Conservation (phyloP, 2,797 vertebrate species). For the Hyperoplus immaculatus region DNA sequence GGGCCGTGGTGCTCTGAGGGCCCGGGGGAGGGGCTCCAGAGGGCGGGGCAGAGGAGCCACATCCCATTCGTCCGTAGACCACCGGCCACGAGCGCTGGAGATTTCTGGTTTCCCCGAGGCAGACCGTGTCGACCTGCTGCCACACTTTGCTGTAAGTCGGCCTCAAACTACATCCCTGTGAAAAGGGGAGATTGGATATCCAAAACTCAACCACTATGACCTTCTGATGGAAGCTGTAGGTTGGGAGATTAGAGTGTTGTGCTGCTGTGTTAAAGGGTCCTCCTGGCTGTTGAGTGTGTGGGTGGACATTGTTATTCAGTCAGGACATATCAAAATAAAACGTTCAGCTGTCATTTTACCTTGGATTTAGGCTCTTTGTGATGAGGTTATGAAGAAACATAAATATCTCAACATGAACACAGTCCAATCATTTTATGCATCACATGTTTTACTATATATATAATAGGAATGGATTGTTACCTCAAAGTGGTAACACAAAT, state of each 20-base stretch:
- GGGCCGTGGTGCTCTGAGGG: slow-evolving; percentile 87
- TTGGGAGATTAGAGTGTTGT: background rate
- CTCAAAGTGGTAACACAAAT: background rate
- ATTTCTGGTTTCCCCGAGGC: slow-evolving; percentile 92
- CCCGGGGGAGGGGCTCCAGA: slow-evolving; percentile 89
- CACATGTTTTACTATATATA: background rate
- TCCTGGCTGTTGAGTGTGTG: background rate
- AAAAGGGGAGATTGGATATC: background rate
- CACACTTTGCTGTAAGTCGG: slow-evolving; percentile 96
- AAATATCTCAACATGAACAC: background rate
- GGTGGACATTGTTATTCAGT: slow-evolving; percentile 5
- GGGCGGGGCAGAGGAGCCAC: slow-evolving; percentile 89
- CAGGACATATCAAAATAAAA: slow-evolving; percentile 5
- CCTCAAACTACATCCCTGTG: slow-evolving; percentile 6
- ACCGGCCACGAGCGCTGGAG: slow-evolving; percentile 92
- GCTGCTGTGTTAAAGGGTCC: slow-evolving; percentile 13
- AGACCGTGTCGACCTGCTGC: slow-evolving; percentile 93
- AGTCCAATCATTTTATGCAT: background rate
- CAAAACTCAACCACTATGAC: background rate
- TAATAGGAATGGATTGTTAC: background rate
- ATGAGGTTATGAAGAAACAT: background rate
- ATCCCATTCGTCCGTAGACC: slow-evolving; percentile 92
- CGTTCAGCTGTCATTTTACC: slow-evolving; percentile 4
- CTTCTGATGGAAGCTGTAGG: background rate
- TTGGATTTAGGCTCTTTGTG: background rate